A percentile compares a stretch with the other conserved stretches of the same genome.
phyloP scores from a whole-genome alignment of 2,888 invertebrate genomes.

The Cataglyphis rosenhaueri region DNA sequence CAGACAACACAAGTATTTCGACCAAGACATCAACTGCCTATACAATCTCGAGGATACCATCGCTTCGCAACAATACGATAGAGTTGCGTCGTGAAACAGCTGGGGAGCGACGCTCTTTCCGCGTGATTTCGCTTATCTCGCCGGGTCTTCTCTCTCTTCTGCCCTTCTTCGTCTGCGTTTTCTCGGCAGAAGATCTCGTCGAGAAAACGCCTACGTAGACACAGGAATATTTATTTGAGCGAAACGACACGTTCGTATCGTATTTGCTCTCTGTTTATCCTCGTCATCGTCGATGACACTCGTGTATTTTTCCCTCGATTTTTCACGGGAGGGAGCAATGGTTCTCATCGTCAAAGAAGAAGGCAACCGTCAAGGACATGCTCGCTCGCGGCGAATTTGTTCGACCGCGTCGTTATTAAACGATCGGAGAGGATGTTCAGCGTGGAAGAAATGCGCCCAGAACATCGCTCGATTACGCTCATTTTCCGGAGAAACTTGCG shows the following conservation, averaged over 20 bases:
- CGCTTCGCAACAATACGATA: slow-evolving; percentile 20
- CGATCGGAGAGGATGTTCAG: neutral
- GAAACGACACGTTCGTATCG: slow-evolving; percentile 10
- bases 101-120: neutral
- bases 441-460: neutral
- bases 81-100: neutral
- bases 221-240: slow-evolving; percentile 3
- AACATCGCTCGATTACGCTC: neutral
- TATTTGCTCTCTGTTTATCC: slow-evolving; percentile 18
- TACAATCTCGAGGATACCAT: slow-evolving; percentile 47
- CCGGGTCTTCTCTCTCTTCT: neutral
- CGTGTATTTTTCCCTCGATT: slow-evolving; percentile 13
- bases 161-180: neutral
- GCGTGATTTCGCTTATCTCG: neutral
- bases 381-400: neutral
- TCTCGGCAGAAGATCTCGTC: neutral
- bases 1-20: slow-evolving; percentile 44
- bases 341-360: slow-evolving; percentile 17
- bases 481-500: neutral
- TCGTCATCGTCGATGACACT: neutral
- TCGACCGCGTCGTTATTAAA: slow-evolving; percentile 16
- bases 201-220: neutral
- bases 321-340: slow-evolving; percentile 14
- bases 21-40: slow-evolving; percentile 61
- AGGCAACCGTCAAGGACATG: neutral